Evolutionary conservation across 37 sponge, comb jelly and placozoan genomes (phyloP).

Genomic region (Bolinopsis microptera): DNA sequence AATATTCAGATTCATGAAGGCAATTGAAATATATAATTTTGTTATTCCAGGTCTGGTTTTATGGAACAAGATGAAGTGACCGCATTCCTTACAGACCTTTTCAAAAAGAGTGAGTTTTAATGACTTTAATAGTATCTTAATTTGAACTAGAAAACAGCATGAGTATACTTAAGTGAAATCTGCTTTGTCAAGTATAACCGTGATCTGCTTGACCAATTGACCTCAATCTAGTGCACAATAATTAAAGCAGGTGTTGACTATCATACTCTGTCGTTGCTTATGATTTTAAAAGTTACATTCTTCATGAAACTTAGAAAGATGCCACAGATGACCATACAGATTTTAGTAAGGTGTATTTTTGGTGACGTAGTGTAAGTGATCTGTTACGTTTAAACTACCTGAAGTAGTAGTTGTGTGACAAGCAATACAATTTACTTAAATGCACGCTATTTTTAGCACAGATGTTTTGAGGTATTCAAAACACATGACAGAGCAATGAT

Average conservation of each 20-base stretch:
- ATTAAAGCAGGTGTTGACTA: neutral
- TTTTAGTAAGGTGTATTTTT: too few relatives aligned
- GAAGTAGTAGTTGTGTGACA: neutral
- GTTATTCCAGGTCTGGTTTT: slow-evolving; percentile 9
- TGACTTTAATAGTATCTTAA: too few relatives aligned
- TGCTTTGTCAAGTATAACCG: neutral
- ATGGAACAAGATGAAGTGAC: slow-evolving; percentile 59
- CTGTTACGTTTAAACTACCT: neutral
- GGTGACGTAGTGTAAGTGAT: too few relatives aligned
- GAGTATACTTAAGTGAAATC: too few relatives aligned
- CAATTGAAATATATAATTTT: too few relatives aligned
- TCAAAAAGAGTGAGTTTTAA: slow-evolving; percentile 29
- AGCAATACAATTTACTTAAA: neutral
- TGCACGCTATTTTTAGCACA: neutral
- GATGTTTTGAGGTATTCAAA: too few relatives aligned
- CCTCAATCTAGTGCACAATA: neutral
- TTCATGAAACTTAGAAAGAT: too few relatives aligned
- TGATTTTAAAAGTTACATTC: neutral
- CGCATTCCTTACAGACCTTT: slow-evolving; percentile 45
- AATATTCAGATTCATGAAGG: too few relatives aligned
- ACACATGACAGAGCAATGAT: too few relatives aligned
- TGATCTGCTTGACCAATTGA: neutral
- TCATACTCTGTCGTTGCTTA: too few relatives aligned
- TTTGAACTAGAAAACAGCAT: too few relatives aligned
- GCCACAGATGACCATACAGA: too few relatives aligned